These are phyloP conservation scores for Netelia virgata DNA, from an alignment of 2,888 invertebrate species.

Conservation along the genomic window DNA sequence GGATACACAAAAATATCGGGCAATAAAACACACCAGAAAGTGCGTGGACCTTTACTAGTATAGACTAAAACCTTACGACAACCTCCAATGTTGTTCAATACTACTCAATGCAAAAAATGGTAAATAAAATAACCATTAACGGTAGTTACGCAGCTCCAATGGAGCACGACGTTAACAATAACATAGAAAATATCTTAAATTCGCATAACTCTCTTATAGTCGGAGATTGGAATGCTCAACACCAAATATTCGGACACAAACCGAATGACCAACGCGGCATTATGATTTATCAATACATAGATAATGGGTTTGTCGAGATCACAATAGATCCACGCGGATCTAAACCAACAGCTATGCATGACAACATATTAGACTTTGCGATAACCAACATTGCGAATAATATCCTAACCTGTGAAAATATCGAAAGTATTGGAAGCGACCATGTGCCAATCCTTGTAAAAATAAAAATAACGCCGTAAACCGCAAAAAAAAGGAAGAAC, in stretches of 20 bases:
- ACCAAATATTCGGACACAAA: constrained; percentile 13
- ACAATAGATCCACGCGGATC: constrained; percentile 32
- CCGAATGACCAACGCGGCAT: constrained; percentile 12
- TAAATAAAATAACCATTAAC: constrained; percentile 30
- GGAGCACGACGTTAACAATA: constrained; percentile 21
- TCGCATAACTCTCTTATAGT: constrained; percentile 22
- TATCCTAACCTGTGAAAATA: constrained; percentile 39
- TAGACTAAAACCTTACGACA: neutral
- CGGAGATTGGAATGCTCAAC: constrained; percentile 39
- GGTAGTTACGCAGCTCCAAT: constrained; percentile 20
- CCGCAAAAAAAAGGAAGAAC: constrained; percentile 44
- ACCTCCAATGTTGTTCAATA: constrained; percentile 17
- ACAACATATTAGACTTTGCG: constrained; percentile 40
- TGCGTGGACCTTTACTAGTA: neutral
- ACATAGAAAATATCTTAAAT: constrained; percentile 34
- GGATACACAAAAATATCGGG: constrained; percentile 2
- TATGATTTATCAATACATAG: constrained; percentile 6
- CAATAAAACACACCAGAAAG: neutral
- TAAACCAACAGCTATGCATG: neutral
- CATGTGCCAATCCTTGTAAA: constrained; percentile 46
- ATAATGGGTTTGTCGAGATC: neutral
- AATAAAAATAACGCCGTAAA: constrained; percentile 35
- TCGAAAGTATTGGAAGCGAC: constrained; percentile 44
- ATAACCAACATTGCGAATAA: constrained; percentile 43
- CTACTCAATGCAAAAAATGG: neutral